Base-by-base conservation (phyloP, 2,797 vertebrate species). In the Sciurus vulgaris region DNA sequence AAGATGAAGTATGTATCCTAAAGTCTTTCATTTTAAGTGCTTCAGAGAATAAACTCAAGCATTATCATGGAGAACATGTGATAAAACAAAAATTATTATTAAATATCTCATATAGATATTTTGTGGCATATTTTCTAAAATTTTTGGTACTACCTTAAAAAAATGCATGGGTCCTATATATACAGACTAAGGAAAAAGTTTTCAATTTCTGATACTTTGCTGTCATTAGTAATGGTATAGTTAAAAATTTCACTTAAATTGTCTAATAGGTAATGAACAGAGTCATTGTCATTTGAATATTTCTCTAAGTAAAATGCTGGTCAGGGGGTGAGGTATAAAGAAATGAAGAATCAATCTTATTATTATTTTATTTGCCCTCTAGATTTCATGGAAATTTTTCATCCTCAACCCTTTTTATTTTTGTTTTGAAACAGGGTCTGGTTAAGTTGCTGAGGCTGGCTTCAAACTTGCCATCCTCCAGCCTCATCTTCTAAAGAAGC, bases 111-210 rank as follows among this genome's bases (percentile, higher is more conserved):
- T 77, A 1, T 24, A 86, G 44, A 79, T 2, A 89, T n/a, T 78
- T 88, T 7, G 28, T 74, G 26, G 24, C 44, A 2, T 26, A 88
- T 65, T 93, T 96, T 95, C 76, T 93, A 73, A 87, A 93, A 63
- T 28, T 56, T 38, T 90, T 82, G 24, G 70, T 11, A 76, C 35
- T 63, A 24, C 35, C 65, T 63, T 81, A 72, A 74, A 82, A 13
- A 51, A 93, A 90, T 14, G 9, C 44, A 5, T 20, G 89, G 14
- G 33, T 12, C 2, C 20, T 73, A 59, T 41, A 86, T 79, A 70
- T 20, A 86, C 5, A 76, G 44, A 30, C 28, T 38, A 86, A 85
- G 67, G 85, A 26, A 83, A 73, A 92, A 24, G 38, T 85, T 94
- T 94, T 30, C 26, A 76, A 92, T 74, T 94, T 10, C 49, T 69